Base-by-base conservation (phyloP, 1,140 invertebrate genomes). In the Ips nitidus region DNA sequence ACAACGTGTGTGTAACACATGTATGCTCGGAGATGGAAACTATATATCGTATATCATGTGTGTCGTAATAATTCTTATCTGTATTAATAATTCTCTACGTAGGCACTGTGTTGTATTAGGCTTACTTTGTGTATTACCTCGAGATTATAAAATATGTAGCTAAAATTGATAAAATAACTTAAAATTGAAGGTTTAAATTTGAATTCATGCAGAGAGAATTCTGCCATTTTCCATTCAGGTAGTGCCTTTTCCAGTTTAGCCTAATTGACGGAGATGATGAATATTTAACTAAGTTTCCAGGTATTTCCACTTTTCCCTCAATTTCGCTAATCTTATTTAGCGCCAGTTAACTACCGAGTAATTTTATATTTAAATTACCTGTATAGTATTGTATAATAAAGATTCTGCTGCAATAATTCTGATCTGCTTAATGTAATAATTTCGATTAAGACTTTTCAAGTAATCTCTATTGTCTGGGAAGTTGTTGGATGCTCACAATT, bases 271-370 rank as follows among this genome's bases (percentile, higher is more conserved):
- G 5, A 22, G 52, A 37, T 55, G 37, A 55, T 55, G 52, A 55
- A 55, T 55, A 55, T 55, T 55, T 55, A 55, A 55, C 52, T 36
- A 38, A 55, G 52, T 55, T 55, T 55, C 37, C 52, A 8, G 52
- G 37, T 55, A 36, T 55, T 55, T 37, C 52, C 3, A 6, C 6
- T 50, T 50, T 50, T 50, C 45, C 45, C 22, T 22, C 6, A 50
- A 2, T 50, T 50, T 50, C 45, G 45, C 52, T 22, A 55, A 37
- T 55, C 52, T 55, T 36, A 2, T 55, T 22, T 22, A 22, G 22
- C 0, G 22, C 22, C 22, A 22, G 22, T 22, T 47, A 47, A 47
- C n/a, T 47, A 47, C 45, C 45, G 45, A 47, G n/a, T 47, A 22
- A 22, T 22, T 22, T 22, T 22, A 22, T 22, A 0, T 22, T 22